Evolutionary conservation across 2,113 vertebrate genomes (phyloP), one percentile per base, ranked within the genome.

Genomic region (Rhabdomys dilectus): DNA sequence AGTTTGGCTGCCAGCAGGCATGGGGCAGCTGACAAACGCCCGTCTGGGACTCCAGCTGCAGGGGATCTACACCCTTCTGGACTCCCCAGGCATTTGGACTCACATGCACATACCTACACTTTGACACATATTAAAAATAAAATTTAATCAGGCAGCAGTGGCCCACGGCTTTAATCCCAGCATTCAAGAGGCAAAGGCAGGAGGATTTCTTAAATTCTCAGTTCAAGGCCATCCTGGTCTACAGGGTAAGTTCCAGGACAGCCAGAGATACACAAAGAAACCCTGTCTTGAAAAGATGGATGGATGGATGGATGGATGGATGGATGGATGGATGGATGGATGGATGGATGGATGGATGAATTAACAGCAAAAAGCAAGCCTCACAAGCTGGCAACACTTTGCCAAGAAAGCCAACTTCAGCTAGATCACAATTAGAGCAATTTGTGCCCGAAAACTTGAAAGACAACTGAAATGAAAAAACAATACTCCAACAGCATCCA

Each of bases 401-500:
- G 39, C 78, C 45, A 78, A 66, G 34, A 36, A 53, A 48, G 36
- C n/a, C 36, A 86, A 19, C 16, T 51, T 75, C 78, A 75, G 11
- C 2, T 89, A 64, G 58, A 81, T 89, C 45, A 76, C 39, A 56
- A 21, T 4, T 31, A 4, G 34, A 75, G 5, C 45, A 70, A 70
- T 5, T 34, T 34, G 68, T 19, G n/a, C 15, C 70, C 9, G 0
- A 16, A 89, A 66, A n/a, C 62, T 31, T 29, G 15, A 95, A 95
- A 80, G 81, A 13, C 60, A 88, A 34, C 2, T 53, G 77, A 80
- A 21, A 80, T 53, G 68, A 11, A 95, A 95, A 93, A 92, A 76
- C 19, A 42, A 39, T 48, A 51, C 19, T 34, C 64, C 64, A 58
- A 6, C 51, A 45, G 58, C 51, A 36, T 8, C 91, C 66, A 89